Evolutionary conservation across 2,113 vertebrate genomes (phyloP).

Genomic region (Acrocephalus arundinaceus): DNA sequence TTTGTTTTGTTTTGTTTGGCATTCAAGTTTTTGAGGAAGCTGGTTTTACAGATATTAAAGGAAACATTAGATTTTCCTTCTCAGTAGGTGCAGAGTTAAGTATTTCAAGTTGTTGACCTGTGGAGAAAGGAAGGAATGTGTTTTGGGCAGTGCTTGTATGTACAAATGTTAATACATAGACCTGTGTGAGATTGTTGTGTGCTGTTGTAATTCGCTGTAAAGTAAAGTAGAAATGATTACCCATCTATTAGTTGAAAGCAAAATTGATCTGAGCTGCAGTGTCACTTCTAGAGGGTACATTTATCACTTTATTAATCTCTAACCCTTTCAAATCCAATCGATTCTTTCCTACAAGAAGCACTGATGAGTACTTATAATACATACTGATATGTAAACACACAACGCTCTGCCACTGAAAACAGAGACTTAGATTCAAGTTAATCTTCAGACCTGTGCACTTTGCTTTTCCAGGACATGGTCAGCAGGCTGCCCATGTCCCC

Average conservation of each 20-base stretch:
- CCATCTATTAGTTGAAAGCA: slow-evolving; percentile 12
- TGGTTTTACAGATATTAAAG: neutral
- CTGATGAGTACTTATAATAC: slow-evolving; percentile 35
- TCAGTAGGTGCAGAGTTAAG: neutral
- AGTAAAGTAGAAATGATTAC: neutral
- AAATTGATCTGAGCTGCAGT: slow-evolving; percentile 47
- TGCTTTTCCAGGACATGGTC: neutral
- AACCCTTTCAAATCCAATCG: slow-evolving; percentile 16
- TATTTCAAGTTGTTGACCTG: neutral
- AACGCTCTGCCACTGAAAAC: neutral
- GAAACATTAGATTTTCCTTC: neutral
- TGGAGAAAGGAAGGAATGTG: neutral
- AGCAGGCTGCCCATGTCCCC: rapidly evolving
- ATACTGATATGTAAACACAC: neutral
- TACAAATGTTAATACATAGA: neutral
- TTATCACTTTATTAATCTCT: slow-evolving; percentile 65
- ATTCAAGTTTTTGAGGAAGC: neutral
- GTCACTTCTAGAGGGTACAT: slow-evolving; percentile 19
- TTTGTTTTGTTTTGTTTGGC: neutral
- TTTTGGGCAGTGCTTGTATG: neutral
- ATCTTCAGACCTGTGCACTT: neutral
- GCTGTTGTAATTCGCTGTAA: neutral
- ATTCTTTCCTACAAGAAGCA: slow-evolving; percentile 34
- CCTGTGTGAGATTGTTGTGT: neutral
- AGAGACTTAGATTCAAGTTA: neutral